Evolutionary conservation across 2,113 vertebrate genomes (phyloP), one percentile per base, ranked within the genome.

Genomic region (Archilochus colubris): DNA sequence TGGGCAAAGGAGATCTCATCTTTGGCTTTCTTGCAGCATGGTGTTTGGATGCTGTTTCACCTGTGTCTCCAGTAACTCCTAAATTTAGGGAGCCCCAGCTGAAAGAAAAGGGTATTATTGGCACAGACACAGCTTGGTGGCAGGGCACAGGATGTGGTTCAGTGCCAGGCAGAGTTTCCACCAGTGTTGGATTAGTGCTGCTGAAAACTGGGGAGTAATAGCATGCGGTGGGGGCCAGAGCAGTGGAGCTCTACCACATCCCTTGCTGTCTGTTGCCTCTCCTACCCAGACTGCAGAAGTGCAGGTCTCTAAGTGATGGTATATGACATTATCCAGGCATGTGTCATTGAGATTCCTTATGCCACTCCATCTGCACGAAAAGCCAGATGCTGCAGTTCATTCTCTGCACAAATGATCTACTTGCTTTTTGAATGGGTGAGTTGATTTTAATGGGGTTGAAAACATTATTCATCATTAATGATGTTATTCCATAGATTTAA

Each of bases 21-120:
- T 55, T 28, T 0, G 0, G 9, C 48, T 77, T 67, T 38, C 33
- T 44, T 2, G 0, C 48, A 95, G 62, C 12, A 62, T 28, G 14
- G 50, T 58, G 69, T 44, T 61, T 53, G 63, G 31, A 73, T 53
- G 44, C 43, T 51, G 10, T 51, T 75, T 86, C 38, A 48, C 57
- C 28, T 81, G 43, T 18, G 20, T 86, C 11, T 77, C n/a, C 43
- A 43, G 17, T 15, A 72, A 46, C 9, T 86, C 54, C 72, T 90
- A 69, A 50, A 30, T 59, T 72, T 40, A 92, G 40, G 30, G 33
- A 24, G 5, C 12, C 14, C 7, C 9, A 57, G 0, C 27, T 16
- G 36, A 82, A 38, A 79, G 23, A 57, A 89, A 72, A 76, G 27
- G 10, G 53, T 18, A 66, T 8, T 6, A 40, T 27, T 82, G 89